phyloP scores from a whole-genome alignment of 2,797 vertebrate genomes.

The Macroramphosus scolopax region DNA sequence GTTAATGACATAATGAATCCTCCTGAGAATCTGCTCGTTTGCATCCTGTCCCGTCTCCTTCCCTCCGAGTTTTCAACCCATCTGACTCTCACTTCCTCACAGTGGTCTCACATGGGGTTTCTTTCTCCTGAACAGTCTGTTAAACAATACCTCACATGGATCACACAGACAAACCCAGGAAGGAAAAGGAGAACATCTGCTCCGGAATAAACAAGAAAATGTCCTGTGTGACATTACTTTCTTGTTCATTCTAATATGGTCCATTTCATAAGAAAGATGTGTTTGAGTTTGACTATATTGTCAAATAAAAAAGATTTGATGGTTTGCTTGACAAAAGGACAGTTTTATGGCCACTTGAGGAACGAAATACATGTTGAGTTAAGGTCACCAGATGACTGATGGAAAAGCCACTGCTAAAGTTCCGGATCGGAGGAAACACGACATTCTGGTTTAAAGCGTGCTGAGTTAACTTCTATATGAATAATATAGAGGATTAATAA shows the following conservation, averaged over 20 bases:
- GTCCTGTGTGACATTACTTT: constrained; percentile 15
- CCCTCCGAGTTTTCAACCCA: constrained; percentile 24
- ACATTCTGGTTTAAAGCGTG: constrained; percentile 31
- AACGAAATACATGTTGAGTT: not conserved
- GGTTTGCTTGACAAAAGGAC: not conserved
- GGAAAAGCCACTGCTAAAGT: constrained; percentile 17
- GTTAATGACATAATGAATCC: constrained; percentile 12
- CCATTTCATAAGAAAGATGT: fast-evolving
- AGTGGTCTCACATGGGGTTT: constrained; percentile 34
- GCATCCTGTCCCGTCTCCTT: constrained; percentile 28
- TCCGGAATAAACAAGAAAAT: constrained; percentile 57
- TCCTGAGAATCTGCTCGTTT: constrained; percentile 50
- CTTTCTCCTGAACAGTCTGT: constrained; percentile 44
- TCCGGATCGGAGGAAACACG: constrained; percentile 30
- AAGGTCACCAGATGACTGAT: constrained; percentile 20
- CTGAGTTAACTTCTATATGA: constrained; percentile 1
- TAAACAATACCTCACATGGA: constrained; percentile 65
- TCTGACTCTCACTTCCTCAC: constrained; percentile 66
- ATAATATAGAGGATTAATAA: constrained; percentile 6
- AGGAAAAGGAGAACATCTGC: constrained; percentile 61
- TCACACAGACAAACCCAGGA: constrained; percentile 61
- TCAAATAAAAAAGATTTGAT: not conserved
- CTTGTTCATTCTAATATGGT: constrained; percentile 1
- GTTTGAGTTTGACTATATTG: not conserved
- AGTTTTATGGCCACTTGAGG: not conserved